These are phyloP conservation scores for Brachypteracias leptosomus DNA, from an alignment of 2,113 vertebrate species.

Conservation along the genomic window DNA sequence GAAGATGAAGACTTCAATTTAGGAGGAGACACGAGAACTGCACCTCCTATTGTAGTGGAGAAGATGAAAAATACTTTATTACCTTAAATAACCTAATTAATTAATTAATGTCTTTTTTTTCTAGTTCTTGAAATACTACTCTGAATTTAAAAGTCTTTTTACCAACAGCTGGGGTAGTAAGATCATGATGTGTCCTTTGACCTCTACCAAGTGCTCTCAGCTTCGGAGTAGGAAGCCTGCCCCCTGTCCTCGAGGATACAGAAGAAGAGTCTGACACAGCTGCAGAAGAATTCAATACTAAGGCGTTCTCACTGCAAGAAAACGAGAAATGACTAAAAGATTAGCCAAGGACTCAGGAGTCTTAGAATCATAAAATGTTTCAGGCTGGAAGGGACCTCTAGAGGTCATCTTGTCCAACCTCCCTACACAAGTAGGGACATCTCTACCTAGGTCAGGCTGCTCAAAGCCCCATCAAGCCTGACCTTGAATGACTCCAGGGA, in stretches of 20 bases:
- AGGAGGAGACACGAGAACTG: constrained; percentile 78
- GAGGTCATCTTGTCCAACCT: too few species aligned
- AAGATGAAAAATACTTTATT: background rate
- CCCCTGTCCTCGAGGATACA: constrained; percentile 53
- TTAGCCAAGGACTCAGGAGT: background rate
- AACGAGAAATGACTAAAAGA: background rate
- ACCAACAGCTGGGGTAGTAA: constrained; percentile 81
- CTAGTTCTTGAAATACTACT: background rate
- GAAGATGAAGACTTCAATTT: constrained; percentile 61
- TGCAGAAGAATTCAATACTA: constrained; percentile 15
- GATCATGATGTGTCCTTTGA: constrained; percentile 80
- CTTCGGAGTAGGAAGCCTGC: constrained; percentile 77
- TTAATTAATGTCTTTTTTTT: background rate
- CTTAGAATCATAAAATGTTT: too few species aligned
- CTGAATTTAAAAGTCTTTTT: constrained; percentile 35
- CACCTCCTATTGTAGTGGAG: constrained; percentile 73
- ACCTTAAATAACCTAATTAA: background rate
- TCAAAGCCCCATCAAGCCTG: too few species aligned
- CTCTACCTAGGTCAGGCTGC: too few species aligned
- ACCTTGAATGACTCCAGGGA: too few species aligned
- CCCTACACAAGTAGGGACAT: too few species aligned
- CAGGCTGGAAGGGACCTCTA: too few species aligned
- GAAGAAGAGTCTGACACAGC: constrained; percentile 61
- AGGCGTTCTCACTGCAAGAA: constrained; percentile 32
- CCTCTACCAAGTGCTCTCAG: constrained; percentile 67